phyloP scores from a whole-genome alignment of 2,888 invertebrate species.

The Rhogogaster chlorosoma region DNA sequence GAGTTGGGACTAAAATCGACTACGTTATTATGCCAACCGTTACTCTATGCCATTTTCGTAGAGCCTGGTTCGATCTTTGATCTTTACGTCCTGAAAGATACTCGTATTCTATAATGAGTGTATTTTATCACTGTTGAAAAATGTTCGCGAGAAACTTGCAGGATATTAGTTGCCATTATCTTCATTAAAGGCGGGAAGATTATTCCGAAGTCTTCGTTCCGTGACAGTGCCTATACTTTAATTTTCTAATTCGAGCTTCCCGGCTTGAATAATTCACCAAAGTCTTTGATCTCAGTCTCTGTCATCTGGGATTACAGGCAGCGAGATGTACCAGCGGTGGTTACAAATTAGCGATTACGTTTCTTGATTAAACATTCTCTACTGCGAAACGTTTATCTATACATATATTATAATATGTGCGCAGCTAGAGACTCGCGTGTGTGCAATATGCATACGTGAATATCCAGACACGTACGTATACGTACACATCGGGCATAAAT shows the following conservation, averaged over 20 bases:
- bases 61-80: too few relatives aligned
- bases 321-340: not conserved
- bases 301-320: not conserved
- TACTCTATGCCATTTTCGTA: too few relatives aligned
- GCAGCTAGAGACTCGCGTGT: too few relatives aligned
- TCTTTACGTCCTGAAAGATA: too few relatives aligned
- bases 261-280: not conserved
- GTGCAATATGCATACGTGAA: not conserved
- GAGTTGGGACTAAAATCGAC: too few relatives aligned
- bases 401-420: not conserved
- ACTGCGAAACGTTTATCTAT: not conserved
- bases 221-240: not conserved
- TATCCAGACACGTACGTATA: not conserved
- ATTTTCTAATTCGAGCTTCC: not conserved
- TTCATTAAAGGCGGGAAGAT: not conserved
- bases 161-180: not conserved
- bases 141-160: not conserved
- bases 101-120: too few relatives aligned
- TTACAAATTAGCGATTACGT: conserved; percentile 33
- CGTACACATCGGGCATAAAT: not conserved
- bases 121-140: too few relatives aligned
- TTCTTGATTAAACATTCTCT: conserved; percentile 37
- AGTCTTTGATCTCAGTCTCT: conserved; percentile 15
- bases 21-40: too few relatives aligned
- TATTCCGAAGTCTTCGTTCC: not conserved